Evolutionary conservation across 2,888 invertebrate species (phyloP).

Genomic region (Zonitis immaculata): DNA sequence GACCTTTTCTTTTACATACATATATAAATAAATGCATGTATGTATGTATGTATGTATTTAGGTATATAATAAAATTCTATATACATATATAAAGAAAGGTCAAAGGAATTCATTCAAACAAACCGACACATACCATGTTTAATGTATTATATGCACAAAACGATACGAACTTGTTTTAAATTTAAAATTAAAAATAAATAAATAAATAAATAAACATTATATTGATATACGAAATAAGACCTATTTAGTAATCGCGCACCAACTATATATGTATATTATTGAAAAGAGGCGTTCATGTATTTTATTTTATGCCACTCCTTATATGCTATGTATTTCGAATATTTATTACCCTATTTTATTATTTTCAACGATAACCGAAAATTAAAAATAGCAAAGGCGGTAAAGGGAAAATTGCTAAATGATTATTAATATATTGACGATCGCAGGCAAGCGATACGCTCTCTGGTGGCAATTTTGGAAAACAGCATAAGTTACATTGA

Average conservation of each 20-base stretch:
- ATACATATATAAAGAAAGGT: neutral
- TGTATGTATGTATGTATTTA: too few relatives aligned
- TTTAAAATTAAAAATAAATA: neutral
- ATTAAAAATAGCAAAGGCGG: neutral
- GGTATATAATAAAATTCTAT: too few relatives aligned
- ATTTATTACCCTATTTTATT: neutral
- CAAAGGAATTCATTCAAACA: neutral
- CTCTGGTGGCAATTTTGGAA: too few relatives aligned
- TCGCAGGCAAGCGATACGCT: too few relatives aligned
- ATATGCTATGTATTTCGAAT: neutral
- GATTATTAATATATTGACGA: too few relatives aligned
- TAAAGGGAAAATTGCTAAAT: neutral
- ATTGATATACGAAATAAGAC: neutral
- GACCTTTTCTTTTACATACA: neutral
- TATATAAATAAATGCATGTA: neutral
- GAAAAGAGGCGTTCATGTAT: neutral
- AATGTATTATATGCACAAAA: neutral
- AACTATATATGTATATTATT: neutral
- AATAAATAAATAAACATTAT: neutral
- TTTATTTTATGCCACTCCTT: neutral
- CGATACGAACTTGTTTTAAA: neutral
- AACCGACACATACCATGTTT: neutral
- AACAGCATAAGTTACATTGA: too few relatives aligned
- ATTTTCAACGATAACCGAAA: neutral
- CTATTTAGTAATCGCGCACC: conserved; percentile 1